Base-by-base conservation (phyloP, 2,113 vertebrate genomes). In the Diadophis punctatus region DNA sequence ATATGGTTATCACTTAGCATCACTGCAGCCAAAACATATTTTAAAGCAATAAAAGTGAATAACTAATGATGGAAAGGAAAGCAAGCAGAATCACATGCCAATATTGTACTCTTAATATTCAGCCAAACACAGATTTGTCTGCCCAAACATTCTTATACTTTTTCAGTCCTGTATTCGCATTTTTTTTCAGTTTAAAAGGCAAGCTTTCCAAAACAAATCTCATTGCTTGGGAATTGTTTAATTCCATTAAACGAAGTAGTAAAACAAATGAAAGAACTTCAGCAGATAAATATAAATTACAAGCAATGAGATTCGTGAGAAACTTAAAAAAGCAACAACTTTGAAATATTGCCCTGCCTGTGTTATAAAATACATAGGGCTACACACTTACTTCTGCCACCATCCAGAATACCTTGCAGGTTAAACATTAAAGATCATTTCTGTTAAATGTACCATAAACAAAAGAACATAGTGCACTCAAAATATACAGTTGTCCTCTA, bases 391-490 rank as follows among this genome's bases (percentile, higher is more conserved):
- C 23, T 90, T 16, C 3, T 22, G 53, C 43, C 84, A 25, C 6
- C 4, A 86, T 23, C 43, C 3, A 23, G 0, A 1, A 27, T 85
- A 85, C 23, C 1, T 0, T 52, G 87, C 92, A 94, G 74, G 53
- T 0, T 0, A 25, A 89, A 84, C 46, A 92, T 93, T 49, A 63
- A 88, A 63, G 16, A 60, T 1, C 25, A 43, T 56, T 86, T 93
- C 56, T 88, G 90, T 85, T 89, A 93, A 10, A 53, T 2, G 51
- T 43, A 90, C 22, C 4, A 91, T 80, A 92, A 2, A 90, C 23
- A 51, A 74, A 92, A 4, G 90, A 58, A 51, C 60, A 93, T 89
- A 30, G 16, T 87, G 34, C n/a, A 18, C 52, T 90, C 84, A 95
- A 91, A 92, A 93, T 53, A 51, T 2, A 11, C 4, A 23, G 60